These are phyloP conservation scores for Vireo altiloquus DNA, from an alignment of 2,113 vertebrate genomes.

Conservation along the genomic window DNA sequence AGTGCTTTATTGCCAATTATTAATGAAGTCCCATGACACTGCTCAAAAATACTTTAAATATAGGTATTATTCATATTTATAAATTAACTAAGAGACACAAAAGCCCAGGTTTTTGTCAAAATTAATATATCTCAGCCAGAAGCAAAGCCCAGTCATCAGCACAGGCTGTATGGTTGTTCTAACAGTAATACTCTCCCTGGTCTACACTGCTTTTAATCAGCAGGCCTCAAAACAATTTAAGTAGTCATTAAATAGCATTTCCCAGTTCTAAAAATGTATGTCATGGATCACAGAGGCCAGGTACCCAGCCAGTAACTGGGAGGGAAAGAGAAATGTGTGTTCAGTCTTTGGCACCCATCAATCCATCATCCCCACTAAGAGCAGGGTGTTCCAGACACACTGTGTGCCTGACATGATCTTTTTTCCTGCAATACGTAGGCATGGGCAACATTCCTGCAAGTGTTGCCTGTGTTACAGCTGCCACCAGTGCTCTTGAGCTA, in stretches of 20 bases:
- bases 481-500: background rate
- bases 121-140: background rate
- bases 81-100: background rate
- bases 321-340: background rate
- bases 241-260: background rate
- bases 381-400: background rate
- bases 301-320: background rate
- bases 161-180: background rate
- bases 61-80: background rate
- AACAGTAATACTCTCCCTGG: background rate
- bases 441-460: background rate
- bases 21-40: background rate
- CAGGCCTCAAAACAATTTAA: background rate
- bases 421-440: background rate
- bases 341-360: background rate
- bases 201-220: background rate
- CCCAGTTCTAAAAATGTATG: background rate
- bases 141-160: background rate
- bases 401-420: background rate
- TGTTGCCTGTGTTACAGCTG: fast-evolving
- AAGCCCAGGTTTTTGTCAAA: background rate
- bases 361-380: background rate
- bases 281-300: background rate
- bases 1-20: slow-evolving; percentile 18
- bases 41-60: slow-evolving; percentile 5